Conservation (phyloP, 2,797 vertebrate genomes). For the Parauchenoglanis ngamensis region DNA sequence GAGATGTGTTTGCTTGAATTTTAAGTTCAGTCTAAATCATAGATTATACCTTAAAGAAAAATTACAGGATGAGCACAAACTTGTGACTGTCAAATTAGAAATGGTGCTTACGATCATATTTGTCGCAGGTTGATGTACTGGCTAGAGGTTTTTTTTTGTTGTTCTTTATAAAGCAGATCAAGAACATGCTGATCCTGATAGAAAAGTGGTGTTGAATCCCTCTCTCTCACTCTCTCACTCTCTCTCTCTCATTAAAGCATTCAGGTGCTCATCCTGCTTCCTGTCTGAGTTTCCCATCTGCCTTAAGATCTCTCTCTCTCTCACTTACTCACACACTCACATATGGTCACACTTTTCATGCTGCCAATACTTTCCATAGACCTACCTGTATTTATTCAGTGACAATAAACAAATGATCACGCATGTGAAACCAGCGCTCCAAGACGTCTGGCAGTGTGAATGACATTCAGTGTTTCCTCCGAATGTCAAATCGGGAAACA, state of each 20-base stretch:
- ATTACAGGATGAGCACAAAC: background rate
- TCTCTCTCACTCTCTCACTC: background rate
- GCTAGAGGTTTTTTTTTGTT: too few species aligned
- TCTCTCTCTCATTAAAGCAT: background rate
- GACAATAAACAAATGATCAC: constrained; percentile 13
- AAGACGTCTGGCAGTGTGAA: background rate
- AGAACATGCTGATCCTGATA: background rate
- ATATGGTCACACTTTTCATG: constrained; percentile 26
- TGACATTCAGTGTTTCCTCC: background rate
- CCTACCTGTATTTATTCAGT: constrained; percentile 20
- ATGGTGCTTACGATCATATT: background rate
- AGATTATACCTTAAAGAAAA: background rate
- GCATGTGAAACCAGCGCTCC: background rate
- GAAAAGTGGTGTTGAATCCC: background rate
- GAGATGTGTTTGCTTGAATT: background rate
- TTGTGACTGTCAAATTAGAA: background rate
- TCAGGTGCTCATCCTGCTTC: constrained; percentile 32
- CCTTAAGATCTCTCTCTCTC: background rate
- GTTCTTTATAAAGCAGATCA: background rate
- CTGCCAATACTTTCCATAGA: constrained; percentile 20
- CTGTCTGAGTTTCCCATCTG: constrained; percentile 28
- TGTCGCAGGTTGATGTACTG: too few species aligned
- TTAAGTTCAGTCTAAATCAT: background rate
- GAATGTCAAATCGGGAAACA: background rate
- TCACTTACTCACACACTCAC: constrained; percentile 12